Base-by-base conservation (phyloP, 37 sponge, comb jelly and placozoan genomes). In the Cladorhizidae sp. region DNA sequence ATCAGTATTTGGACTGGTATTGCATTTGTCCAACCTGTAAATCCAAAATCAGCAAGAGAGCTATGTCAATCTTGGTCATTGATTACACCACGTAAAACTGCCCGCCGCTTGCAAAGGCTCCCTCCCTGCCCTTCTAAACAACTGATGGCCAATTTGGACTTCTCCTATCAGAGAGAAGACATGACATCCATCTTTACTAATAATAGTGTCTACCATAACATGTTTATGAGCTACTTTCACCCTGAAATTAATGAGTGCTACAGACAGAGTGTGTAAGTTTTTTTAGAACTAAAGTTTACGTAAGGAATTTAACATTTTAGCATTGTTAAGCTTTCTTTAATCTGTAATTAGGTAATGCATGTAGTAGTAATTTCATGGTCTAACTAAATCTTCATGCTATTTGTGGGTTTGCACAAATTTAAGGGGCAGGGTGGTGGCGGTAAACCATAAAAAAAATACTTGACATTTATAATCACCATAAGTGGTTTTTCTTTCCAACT, bases 101-200 rank as follows among this genome's bases (percentile, higher is more conserved):
- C 37, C 17, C 1, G 57, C 62, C 68, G 72, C 20, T 39, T 64
- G 45, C 3, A 35, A 35, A 39, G 41, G 3, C 71, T 78, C 26
- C 14, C 55, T 23, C 64, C 78, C 17, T 85, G 85, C 42, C 85
- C 85, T 40, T 54, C 64, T 17, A 70, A 57, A 57, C 72, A 37
- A n/a, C n/a, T 22, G 22, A 32, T 32, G 42, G 85, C 85, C 25
- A 33, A 15, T 2, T 50, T 57, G 35, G 45, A 57, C 17, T 56
- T 39, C 22, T 45, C 31, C 2, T 33, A 37, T 54, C 40, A 31
- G 68, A 40, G 36, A 25, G 40, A 84, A 74, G 56, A 74, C 37
- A 25, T 41, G 14, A 32, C 56, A 32, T 74, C 57, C 6, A 1
- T 65, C 17, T 5, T 29, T 50, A 14, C 17, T 7, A 2, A 1